Conservation (phyloP, 1,140 invertebrate species). For the Caenorhabditis tropicalis region DNA sequence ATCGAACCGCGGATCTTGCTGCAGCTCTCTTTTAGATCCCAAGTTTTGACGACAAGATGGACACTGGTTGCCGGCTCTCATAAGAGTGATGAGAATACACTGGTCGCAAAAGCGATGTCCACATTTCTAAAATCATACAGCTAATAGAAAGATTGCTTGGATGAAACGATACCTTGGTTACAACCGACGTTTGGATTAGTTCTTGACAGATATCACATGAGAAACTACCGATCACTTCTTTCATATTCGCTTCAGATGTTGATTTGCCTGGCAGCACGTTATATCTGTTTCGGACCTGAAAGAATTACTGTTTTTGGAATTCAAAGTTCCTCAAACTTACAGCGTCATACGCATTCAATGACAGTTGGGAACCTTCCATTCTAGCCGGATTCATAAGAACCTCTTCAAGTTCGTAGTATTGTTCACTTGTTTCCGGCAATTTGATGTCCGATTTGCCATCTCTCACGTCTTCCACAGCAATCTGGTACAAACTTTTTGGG, state of each 20-base stretch:
- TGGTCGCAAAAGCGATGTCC: slow-evolving; percentile 25
- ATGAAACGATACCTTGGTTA: not conserved
- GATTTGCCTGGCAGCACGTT: not conserved
- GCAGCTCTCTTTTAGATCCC: slow-evolving; percentile 21
- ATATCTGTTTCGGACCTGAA: not conserved
- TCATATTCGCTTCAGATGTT: not conserved
- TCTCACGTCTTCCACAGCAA: not conserved
- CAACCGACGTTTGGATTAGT: not conserved
- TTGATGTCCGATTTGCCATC: not conserved
- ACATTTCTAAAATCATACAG: not conserved
- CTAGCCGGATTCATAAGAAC: not conserved
- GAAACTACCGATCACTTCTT: slow-evolving; percentile 17
- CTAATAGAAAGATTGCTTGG: not conserved
- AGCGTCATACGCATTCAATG: not conserved
- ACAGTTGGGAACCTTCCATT: not conserved
- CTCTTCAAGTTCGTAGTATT: not conserved
- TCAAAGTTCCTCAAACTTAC: not conserved
- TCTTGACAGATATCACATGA: slow-evolving; percentile 23
- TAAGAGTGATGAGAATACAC: not conserved
- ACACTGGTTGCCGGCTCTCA: not conserved
- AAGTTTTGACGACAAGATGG: slow-evolving; percentile 14
- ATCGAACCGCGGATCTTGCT: slow-evolving; percentile 11
- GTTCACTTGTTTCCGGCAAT: not conserved
- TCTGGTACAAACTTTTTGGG: not conserved
- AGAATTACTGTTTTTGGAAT: not conserved